A percentile compares a stretch with the other conserved stretches of the same genome.
Conservation (phyloP, 2,113 vertebrate genomes). For the Pagrus major region DNA sequence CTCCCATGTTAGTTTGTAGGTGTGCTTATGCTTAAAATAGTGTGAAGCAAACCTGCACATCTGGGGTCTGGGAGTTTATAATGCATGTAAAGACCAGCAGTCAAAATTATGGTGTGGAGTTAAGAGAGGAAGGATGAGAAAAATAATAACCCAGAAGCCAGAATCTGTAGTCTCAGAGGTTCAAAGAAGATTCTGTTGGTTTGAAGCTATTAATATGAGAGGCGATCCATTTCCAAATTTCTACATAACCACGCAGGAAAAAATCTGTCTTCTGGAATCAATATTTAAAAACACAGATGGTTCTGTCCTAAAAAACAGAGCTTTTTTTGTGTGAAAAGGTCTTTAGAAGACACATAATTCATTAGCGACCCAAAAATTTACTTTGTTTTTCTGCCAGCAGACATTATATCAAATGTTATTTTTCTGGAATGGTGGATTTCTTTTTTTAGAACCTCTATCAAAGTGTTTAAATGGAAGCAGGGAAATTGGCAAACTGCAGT, state of each 20-base stretch:
- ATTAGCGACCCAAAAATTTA: conserved; percentile 11
- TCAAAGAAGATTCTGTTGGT: conserved; percentile 21
- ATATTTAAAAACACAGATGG: conserved; percentile 55
- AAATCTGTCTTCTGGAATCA: conserved; percentile 26
- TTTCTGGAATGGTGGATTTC: neutral
- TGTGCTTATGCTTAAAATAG: neutral
- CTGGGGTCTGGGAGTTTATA: neutral
- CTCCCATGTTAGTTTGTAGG: neutral
- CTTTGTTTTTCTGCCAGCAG: conserved; percentile 18
- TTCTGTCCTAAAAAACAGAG: conserved; percentile 4
- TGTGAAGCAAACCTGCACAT: neutral
- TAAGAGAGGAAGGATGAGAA: neutral
- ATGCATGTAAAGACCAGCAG: neutral
- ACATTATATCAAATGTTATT: conserved; percentile 22
- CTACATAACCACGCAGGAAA: neutral
- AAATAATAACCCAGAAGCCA: conserved; percentile 1
- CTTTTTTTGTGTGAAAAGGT: conserved; percentile 6
- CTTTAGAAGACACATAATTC: conserved; percentile 17
- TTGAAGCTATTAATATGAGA: conserved; percentile 26
- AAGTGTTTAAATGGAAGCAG: neutral
- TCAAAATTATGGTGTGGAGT: neutral
- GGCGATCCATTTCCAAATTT: neutral
- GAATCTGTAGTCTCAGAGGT: neutral
- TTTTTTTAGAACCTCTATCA: neutral
- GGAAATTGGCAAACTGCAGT: neutral